Base-by-base conservation (phyloP, 2,113 vertebrate genomes). In the Xyrauchen texanus region DNA sequence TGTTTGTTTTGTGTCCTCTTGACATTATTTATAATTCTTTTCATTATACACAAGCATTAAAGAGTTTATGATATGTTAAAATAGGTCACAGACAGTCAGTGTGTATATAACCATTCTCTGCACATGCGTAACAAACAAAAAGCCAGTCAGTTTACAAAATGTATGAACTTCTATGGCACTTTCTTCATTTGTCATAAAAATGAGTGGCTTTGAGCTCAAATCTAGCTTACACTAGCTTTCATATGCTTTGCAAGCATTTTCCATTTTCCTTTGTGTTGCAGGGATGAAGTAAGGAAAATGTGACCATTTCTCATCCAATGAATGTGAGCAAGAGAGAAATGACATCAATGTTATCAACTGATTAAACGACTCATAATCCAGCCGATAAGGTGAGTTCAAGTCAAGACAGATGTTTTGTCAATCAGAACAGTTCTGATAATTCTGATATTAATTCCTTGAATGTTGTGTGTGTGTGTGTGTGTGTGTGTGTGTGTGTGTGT, bases 311-410 rank as follows among this genome's bases (percentile, higher is more conserved):
- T 65, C 85, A 4, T 34, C 21, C 84, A 83, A 67, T 77, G 77
- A 44, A 47, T 88, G 80, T 86, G 88, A 80, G 75, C 68, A 86
- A 85, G 73, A 68, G 77, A 67, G 74, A 81, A 90, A 34, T 34
- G 21, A 34, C 21, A 44, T 88, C 88, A 84, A 89, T 87, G 89
- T 89, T 88, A 88, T 84, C 86, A 80, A 85, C 84, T 87, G 86
- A 83, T 86, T 67, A 81, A 90, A 53, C 81, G 87, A 79, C 80
- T 34, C 21, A 34, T 34, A 34, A 34, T 34, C 21, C 21, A 34
- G 21, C 21, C 21, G 3, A 84, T 83, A 83, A 92, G 81, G 86
- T 93, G 87, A 86, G 86, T 57, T 64, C 21, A 34, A 53, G 4
- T 58, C 7, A 58, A 58, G 55, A 58, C 13, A 15, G 10, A 5